Base-by-base conservation (phyloP, 2,113 vertebrate genomes). In the Cariama cristata region DNA sequence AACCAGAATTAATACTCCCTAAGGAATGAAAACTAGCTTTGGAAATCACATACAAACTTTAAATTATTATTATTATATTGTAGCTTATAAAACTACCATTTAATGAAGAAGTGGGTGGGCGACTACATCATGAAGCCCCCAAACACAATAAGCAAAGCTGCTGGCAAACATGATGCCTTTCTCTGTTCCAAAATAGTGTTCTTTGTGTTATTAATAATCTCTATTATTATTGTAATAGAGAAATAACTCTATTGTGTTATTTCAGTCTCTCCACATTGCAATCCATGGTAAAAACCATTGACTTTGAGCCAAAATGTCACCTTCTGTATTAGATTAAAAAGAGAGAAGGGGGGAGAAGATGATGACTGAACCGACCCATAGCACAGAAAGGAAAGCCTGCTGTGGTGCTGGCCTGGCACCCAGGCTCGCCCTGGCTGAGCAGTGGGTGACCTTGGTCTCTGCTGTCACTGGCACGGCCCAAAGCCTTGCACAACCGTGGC, bases 131-230 rank as follows among this genome's bases (percentile, higher is more conserved):
- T 33, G 49, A 94, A 91, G 52, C 30, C 84, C 79, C 42, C 28
- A 85, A 95, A 94, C 32, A 72, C 42, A 95, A 87, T 93, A 95
- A 96, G 94, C 59, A 96, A 91, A 93, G 27, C 47, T 81, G 52
- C 60, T 94, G 68, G 79, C 83, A 93, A 88, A 71, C 33, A 53
- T 3, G 26, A 33, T 50, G 44, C 35, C 42, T 94, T 93, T 87
- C 60, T 81, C 69, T 40, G 28, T 79, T 93, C 91, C 76, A 96
- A 91, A 94, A 87, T 26, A 81, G 26, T 33, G 49, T 59, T 87
- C 55, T 95, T 87, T 85, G 30, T 85, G 44, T 90, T 95, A 53
- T 72, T 38, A 38, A 38, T 38, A 38, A 38, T 38, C 38, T 38
- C 38, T 38, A 38, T 38, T 38, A 38, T 38, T 38, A 38, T 38